Base-by-base conservation (phyloP, 1,140 invertebrate genomes). In the Ylistrum balloti region DNA sequence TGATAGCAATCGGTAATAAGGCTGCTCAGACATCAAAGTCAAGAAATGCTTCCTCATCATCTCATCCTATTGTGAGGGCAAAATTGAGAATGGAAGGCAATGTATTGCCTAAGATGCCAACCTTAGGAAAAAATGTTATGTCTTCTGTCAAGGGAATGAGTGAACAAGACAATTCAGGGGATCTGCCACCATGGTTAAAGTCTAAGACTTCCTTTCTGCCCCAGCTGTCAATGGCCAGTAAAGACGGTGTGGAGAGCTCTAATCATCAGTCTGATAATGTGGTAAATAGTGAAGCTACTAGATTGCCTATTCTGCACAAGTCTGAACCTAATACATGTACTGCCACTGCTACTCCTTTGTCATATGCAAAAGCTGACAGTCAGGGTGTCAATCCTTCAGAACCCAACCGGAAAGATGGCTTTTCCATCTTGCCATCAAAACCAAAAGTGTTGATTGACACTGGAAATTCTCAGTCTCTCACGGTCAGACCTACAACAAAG, bases 391-490 rank as follows among this genome's bases (percentile, higher is more conserved):
- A 28, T 22, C 56, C 56, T 74, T 1, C n/a, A 9, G 22, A 28
- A n/a, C n/a, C 56, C 1, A 28, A 17, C 56, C n/a, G 56, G n/a
- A n/a, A n/a, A 74, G 56, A 11, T 0, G 56, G 56, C 56, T 74
- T 74, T 28, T 28, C 56, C 28, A n/a, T 74, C 56, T 74, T 74
- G 56, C 56, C 56, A 74, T 74, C 56, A n/a, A 74, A 74, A n/a
- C 56, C 56, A 1, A 74, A 74, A 74, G 56, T 74, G 22, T 74
- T 74, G 22, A 74, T 74, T n/a, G n/a, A 74, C 56, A 5, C n/a
- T 74, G 56, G 56, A 74, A 28, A 74, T 74, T 1, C 17, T 0
- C 56, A 74, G n/a, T 28, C 56, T 28, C 5, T 28, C 22, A 74
- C 28, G 56, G 56, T 74, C 28, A 74, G 56, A 28, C n/a, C 56